Evolutionary conservation across 2,888 invertebrate species (phyloP).

Genomic region (Pristionchus mayeri): DNA sequence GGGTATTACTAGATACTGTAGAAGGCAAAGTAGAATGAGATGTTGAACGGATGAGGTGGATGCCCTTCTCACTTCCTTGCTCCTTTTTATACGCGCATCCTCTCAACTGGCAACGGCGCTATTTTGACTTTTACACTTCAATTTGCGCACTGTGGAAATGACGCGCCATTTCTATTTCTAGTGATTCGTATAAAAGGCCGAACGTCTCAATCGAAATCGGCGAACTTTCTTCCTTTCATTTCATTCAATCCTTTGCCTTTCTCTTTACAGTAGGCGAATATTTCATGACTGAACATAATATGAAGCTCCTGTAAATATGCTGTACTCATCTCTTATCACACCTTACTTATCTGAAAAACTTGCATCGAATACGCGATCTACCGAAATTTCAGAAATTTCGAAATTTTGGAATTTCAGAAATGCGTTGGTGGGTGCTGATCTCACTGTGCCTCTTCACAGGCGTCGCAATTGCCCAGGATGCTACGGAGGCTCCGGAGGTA

Average conservation of each 20-base stretch:
- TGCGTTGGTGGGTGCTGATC: conserved; percentile 30
- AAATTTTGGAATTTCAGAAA: too few species aligned
- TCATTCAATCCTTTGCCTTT: too few species aligned
- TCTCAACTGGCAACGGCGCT: not conserved
- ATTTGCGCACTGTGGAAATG: conserved; percentile 13
- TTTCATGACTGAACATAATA: too few species aligned
- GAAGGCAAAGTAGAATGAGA: too few species aligned
- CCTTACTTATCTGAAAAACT: too few species aligned
- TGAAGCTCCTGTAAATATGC: too few species aligned
- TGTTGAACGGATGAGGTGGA: not conserved
- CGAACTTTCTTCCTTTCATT: not conserved
- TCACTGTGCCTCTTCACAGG: not conserved
- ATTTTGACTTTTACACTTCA: conserved; percentile 9
- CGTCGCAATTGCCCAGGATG: not conserved
- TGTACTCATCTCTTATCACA: too few species aligned
- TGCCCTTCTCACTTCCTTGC: not conserved
- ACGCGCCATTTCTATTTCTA: conserved; percentile 25
- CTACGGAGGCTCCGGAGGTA: too few species aligned
- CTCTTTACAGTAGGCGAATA: too few species aligned
- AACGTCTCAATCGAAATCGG: not conserved
- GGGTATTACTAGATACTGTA: too few species aligned
- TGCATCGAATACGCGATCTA: too few species aligned
- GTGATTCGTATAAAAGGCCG: conserved; percentile 8
- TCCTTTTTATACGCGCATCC: conserved; percentile 12
- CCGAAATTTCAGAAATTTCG: too few species aligned